These are phyloP conservation scores for Linnaemya tessellans DNA, from an alignment of 2,888 invertebrate species.

Conservation along the genomic window DNA sequence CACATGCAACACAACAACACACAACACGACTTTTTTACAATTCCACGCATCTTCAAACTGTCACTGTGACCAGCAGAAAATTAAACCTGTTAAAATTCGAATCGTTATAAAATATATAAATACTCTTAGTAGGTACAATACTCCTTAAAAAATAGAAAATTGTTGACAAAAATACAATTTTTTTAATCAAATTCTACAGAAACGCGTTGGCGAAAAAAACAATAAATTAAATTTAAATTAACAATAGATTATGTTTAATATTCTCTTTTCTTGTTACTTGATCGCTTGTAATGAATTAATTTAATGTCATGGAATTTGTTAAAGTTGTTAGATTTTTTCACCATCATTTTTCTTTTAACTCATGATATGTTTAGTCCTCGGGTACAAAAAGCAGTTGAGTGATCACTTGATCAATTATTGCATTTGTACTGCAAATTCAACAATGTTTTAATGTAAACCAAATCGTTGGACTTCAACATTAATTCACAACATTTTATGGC, in stretches of 20 bases:
- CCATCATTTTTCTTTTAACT: slow-evolving; percentile 2
- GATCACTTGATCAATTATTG: slow-evolving; percentile 66
- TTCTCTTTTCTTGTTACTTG: slow-evolving; percentile 21
- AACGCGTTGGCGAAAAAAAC: slow-evolving; percentile 16
- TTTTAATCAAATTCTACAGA: slow-evolving; percentile 27
- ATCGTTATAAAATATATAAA: neutral
- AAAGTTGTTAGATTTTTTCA: slow-evolving; percentile 52
- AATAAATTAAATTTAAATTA: slow-evolving; percentile 43
- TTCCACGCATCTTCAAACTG: slow-evolving; percentile 38
- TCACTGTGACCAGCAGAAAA: slow-evolving; percentile 24
- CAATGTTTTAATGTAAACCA: neutral
- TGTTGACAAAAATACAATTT: slow-evolving; percentile 38
- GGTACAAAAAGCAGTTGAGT: slow-evolving; percentile 37
- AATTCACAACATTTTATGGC: slow-evolving; percentile 24
- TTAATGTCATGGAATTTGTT: slow-evolving; percentile 64
- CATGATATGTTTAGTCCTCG: neutral
- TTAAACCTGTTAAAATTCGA: slow-evolving; percentile 26
- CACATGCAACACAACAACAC: slow-evolving; percentile 46
- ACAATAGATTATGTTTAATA: slow-evolving; percentile 30
- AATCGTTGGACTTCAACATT: slow-evolving; percentile 21
- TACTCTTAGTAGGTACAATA: neutral
- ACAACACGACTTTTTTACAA: slow-evolving; percentile 21
- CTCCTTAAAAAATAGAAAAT: slow-evolving; percentile 41
- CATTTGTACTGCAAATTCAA: slow-evolving; percentile 28
- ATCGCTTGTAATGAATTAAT: slow-evolving; percentile 65